phyloP scores from a whole-genome alignment of 2,888 invertebrate species.

The Agriopis marginaria region DNA sequence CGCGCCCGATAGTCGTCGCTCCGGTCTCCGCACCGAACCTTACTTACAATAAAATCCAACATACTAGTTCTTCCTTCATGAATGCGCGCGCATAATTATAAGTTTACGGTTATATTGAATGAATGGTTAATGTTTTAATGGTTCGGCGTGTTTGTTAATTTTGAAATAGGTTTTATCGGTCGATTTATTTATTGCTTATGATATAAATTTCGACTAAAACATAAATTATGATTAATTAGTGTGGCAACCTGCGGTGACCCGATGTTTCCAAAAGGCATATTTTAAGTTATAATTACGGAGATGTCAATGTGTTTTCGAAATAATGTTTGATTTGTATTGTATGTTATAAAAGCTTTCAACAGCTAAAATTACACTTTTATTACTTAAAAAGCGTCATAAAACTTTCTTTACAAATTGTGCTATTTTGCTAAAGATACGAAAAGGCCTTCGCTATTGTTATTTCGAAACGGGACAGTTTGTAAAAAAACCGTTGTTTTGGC shows the following conservation, averaged over 20 bases:
- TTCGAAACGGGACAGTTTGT: constrained; percentile 11
- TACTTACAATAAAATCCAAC: constrained; percentile 57
- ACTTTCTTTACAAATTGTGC: constrained; percentile 33
- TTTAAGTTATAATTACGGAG: constrained; percentile 17
- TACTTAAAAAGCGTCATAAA: constrained; percentile 27
- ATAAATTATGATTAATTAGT: constrained; percentile 30
- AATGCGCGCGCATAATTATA: constrained; percentile 43
- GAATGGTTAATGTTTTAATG: constrained; percentile 34
- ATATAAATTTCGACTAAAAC: constrained; percentile 23
- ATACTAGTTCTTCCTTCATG: constrained; percentile 54
- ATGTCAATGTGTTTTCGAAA: constrained; percentile 16
- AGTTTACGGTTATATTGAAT: constrained; percentile 35
- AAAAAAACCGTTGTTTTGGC: background rate
- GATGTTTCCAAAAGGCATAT: constrained; percentile 1
- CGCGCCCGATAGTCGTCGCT: constrained; percentile 73
- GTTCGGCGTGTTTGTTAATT: constrained; percentile 34
- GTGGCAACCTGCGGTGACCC: constrained; percentile 19
- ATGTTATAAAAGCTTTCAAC: constrained; percentile 16
- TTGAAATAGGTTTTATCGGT: constrained; percentile 28
- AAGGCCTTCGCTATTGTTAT: constrained; percentile 14
- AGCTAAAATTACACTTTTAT: constrained; percentile 22
- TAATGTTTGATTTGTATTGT: constrained; percentile 28
- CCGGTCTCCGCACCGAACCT: constrained; percentile 44
- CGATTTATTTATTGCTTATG: constrained; percentile 29
- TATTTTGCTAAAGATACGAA: constrained; percentile 18